Evolutionary conservation across 2,797 vertebrate genomes (phyloP).

Genomic region (Chrysolophus pictus): DNA sequence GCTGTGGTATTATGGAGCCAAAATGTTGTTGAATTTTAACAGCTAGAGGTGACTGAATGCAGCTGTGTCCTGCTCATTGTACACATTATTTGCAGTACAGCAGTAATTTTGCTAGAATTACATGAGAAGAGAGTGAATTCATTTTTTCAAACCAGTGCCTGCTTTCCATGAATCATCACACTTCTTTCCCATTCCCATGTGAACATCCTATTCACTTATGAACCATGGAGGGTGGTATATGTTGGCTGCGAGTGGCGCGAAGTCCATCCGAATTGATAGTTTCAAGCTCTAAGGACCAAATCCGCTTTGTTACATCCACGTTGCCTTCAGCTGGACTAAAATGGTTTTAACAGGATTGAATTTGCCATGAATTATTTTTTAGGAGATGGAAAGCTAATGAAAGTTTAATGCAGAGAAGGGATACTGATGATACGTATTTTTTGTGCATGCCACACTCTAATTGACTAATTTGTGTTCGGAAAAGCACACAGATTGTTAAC

Average conservation of each 20-base stretch:
- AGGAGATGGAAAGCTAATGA: not conserved
- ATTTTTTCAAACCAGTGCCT: not conserved
- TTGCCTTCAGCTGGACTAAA: not conserved
- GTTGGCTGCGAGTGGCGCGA: conserved; percentile 2
- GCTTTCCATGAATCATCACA: conserved; percentile 20
- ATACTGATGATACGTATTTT: not conserved
- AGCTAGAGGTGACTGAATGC: not conserved
- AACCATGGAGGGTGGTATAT: not conserved
- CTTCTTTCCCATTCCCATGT: not conserved
- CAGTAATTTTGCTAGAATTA: not conserved
- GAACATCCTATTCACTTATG: conserved; percentile 46
- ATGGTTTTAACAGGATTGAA: not conserved
- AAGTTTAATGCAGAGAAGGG: not conserved
- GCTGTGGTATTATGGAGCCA: not conserved
- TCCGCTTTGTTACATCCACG: not conserved
- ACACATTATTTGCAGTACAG: not conserved
- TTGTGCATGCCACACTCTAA: not conserved
- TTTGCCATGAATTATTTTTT: not conserved
- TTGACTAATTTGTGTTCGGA: not conserved
- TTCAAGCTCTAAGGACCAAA: conserved; percentile 20
- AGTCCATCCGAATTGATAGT: not conserved
- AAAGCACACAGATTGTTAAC: not conserved
- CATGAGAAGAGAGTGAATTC: not conserved
- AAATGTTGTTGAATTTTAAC: not conserved
- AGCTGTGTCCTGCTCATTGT: not conserved